phyloP scores from a whole-genome alignment of 1,140 invertebrate genomes.

The Halesus radiatus region DNA sequence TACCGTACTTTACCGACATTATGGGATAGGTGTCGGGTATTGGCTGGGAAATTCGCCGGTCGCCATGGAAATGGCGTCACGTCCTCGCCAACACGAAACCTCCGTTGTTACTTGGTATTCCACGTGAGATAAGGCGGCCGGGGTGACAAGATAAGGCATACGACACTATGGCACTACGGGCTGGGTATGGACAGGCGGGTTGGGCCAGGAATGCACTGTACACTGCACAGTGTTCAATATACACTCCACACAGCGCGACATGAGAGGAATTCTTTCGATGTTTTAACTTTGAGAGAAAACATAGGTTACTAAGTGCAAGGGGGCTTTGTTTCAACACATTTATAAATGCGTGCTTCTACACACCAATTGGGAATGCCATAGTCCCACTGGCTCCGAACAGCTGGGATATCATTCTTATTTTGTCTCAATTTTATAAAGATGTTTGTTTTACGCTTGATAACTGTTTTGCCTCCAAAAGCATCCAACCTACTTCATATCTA shows the following conservation, averaged over 20 bases:
- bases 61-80: neutral
- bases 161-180: neutral
- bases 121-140: neutral
- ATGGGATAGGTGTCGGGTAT: neutral
- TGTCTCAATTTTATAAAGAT: no score
- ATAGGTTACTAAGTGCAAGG: no score
- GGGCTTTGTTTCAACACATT: no score
- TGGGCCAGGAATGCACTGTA: neutral
- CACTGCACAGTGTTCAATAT: no score
- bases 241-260: neutral
- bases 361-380: no score
- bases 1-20: neutral
- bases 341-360: no score
- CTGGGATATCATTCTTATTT: no score
- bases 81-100: neutral
- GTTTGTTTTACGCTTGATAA: no score
- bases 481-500: no score
- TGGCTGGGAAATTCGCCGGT: neutral
- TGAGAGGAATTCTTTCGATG: neutral
- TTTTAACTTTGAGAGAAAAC: no score
- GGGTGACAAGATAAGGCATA: neutral
- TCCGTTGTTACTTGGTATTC: constrained; percentile 5
- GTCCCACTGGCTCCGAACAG: no score
- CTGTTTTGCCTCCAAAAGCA: no score
- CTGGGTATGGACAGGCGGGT: neutral